phyloP scores from a whole-genome alignment of 2,888 invertebrate species.

The Parelbella ahira region DNA sequence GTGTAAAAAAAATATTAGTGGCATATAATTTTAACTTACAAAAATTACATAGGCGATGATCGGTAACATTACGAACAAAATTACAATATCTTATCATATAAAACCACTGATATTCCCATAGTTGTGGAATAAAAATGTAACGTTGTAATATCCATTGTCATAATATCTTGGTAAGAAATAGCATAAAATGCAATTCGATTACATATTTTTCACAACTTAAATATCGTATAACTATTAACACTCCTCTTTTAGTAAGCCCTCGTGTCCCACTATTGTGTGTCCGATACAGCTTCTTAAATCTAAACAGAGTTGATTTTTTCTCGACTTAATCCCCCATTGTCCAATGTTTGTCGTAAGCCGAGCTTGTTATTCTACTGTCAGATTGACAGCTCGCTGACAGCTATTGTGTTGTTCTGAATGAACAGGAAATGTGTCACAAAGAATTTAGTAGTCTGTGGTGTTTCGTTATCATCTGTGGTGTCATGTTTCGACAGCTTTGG shows the following conservation, averaged over 20 bases:
- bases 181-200: conserved; percentile 3
- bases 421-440: conserved; percentile 19
- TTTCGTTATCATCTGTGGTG: conserved; percentile 13
- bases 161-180: no score
- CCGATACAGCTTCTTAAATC: conserved; percentile 10
- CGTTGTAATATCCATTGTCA: no score
- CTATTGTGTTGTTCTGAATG: conserved; percentile 21
- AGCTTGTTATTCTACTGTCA: conserved; percentile 35
- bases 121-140: no score
- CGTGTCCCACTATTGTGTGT: not conserved
- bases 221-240: not conserved
- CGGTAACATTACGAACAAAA: no score
- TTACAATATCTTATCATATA: no score
- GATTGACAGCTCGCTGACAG: conserved; percentile 29
- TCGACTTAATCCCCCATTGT: conserved; percentile 10
- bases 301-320: conserved; percentile 16
- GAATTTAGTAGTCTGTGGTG: conserved; percentile 14
- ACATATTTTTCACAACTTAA: not conserved
- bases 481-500: conserved; percentile 21
- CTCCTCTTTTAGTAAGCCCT: not conserved
- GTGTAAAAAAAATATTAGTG: no score
- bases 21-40: no score
- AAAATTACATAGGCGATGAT: no score
- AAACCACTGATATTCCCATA: no score
- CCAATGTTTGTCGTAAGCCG: conserved; percentile 31